A percentile compares a stretch with the other conserved stretches of the same genome.
Conservation (phyloP, 1,140 invertebrate genomes). For the Eueides isabella region DNA sequence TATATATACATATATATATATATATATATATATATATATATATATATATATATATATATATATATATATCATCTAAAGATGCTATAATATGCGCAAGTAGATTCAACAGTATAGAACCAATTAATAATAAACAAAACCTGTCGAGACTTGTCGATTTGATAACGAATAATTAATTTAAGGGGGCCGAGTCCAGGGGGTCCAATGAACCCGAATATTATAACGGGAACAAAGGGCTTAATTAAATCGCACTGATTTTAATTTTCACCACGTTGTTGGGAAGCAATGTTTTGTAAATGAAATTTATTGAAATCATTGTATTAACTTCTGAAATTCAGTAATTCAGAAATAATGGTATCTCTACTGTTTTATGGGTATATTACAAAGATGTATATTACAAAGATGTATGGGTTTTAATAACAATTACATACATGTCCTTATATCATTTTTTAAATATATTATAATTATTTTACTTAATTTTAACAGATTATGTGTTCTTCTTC, state of each 20-base stretch:
- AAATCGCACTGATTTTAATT: slow-evolving; percentile 50
- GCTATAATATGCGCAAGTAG: background rate
- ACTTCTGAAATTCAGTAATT: background rate
- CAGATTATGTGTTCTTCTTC: too few species aligned
- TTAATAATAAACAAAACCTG: slow-evolving; percentile 33
- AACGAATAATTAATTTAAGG: slow-evolving; percentile 60
- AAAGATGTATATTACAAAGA: too few species aligned
- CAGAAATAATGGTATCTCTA: slow-evolving; percentile 6
- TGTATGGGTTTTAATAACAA: too few species aligned
- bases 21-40: too few species aligned
- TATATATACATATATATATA: too few species aligned
- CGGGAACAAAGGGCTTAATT: slow-evolving; percentile 57
- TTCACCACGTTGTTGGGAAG: slow-evolving; percentile 33
- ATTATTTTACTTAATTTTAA: too few species aligned
- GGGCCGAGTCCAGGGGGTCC: slow-evolving; percentile 41
- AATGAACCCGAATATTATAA: slow-evolving; percentile 49
- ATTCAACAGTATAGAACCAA: background rate
- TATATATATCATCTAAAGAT: background rate
- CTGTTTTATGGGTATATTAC: background rate
- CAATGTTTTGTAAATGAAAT: slow-evolving; percentile 41
- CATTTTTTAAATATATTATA: too few species aligned
- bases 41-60: too few species aligned
- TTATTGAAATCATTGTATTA: slow-evolving; percentile 36
- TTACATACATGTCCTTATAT: too few species aligned
- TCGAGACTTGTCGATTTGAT: slow-evolving; percentile 54